Conservation (phyloP, 1,140 invertebrate genomes). For the Laupala kohalensis region DNA sequence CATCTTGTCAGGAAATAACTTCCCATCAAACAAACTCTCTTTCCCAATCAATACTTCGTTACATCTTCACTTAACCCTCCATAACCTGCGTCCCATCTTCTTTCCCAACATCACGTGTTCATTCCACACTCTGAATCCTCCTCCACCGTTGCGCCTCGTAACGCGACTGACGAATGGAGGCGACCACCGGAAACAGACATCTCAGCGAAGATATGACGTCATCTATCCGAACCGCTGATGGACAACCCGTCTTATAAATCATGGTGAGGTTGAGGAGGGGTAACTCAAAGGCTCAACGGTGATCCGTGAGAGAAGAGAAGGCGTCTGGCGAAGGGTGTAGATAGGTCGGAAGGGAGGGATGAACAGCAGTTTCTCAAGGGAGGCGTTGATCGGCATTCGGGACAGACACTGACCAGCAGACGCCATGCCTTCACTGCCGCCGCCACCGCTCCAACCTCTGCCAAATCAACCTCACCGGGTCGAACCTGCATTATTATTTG, state of each 20-base stretch:
- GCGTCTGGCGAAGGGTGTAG: no score
- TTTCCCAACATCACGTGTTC: not conserved
- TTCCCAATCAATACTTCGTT: not conserved
- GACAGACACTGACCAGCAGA: not conserved
- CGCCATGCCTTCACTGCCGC: no score
- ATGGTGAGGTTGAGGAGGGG: not conserved
- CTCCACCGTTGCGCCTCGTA: no score
- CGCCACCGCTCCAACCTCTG: no score
- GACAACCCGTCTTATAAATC: not conserved
- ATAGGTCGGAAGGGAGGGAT: not conserved
- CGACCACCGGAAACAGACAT: no score
- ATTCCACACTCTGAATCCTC: not conserved
- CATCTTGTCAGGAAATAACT: no score
- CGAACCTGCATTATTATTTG: no score
- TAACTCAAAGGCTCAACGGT: no score
- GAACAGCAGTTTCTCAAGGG: no score
- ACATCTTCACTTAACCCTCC: not conserved
- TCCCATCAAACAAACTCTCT: no score
- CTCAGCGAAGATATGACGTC: not conserved
- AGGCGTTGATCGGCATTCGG: not conserved
- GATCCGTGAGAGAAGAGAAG: no score
- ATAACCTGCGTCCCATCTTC: not conserved
- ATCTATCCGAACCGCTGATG: not conserved
- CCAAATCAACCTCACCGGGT: no score
- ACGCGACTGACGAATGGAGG: not conserved